Conservation (phyloP, 92 coral and sea anemone genomes). For the Phymanthus crucifer region DNA sequence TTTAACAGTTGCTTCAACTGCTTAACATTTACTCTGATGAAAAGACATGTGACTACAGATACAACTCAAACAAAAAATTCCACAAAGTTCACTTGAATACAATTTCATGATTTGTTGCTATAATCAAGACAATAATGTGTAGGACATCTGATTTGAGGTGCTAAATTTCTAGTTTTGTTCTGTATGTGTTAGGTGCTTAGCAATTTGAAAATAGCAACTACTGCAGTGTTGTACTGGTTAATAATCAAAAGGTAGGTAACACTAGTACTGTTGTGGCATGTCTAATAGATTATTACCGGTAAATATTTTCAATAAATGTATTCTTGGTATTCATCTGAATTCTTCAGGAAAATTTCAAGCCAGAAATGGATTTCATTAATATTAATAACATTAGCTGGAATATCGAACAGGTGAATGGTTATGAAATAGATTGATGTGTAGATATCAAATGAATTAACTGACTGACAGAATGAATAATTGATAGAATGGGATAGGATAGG, state of each 20-base stretch:
- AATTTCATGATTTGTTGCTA: too few relatives aligned
- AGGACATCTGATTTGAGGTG: neutral
- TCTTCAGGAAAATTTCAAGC: slow-evolving; percentile 56
- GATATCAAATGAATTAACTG: neutral
- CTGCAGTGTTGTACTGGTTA: slow-evolving; percentile 73
- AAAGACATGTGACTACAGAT: too few relatives aligned
- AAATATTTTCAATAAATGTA: neutral
- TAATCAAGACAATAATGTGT: neutral
- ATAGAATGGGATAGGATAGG: too few relatives aligned
- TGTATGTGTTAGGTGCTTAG: slow-evolving; percentile 61
- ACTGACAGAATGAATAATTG: too few relatives aligned
- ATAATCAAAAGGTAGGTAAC: slow-evolving; percentile 63
- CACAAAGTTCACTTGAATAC: too few relatives aligned
- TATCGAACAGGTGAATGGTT: slow-evolving; percentile 66
- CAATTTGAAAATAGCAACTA: slow-evolving; percentile 74
- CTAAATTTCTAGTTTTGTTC: neutral
- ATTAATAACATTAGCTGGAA: slow-evolving; percentile 79
- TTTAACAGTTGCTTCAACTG: too few relatives aligned
- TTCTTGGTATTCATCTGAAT: neutral
- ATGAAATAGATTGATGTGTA: neutral
- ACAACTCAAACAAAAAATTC: too few relatives aligned
- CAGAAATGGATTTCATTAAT: slow-evolving; percentile 72
- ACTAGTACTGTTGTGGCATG: neutral
- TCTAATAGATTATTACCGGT: neutral
- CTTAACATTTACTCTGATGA: too few relatives aligned